Conservation (phyloP, 2,113 vertebrate genomes). For the human (Homo sapiens) region GRCh38 chr18:51425001-51425500, state of each 20-base stretch:
- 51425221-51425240: slow-evolving; percentile 50
- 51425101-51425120: not conserved
- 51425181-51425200: not conserved
- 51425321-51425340: not conserved
- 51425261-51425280: slow-evolving; percentile 14
- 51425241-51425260: not conserved
- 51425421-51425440: not conserved
- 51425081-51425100: not conserved
- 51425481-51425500: not conserved
- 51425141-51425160: slow-evolving; percentile 25
- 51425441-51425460: not conserved
- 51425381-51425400: not conserved
- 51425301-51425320: slow-evolving; percentile 53
- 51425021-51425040: slow-evolving; percentile 9
- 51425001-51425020: not conserved
- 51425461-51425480: not conserved
- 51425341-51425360: not conserved
- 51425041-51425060: not conserved
- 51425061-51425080: slow-evolving; percentile 29
- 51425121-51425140: not conserved
- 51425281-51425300: slow-evolving; percentile 33
- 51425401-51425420: not conserved
- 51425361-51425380: not conserved
- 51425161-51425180: not conserved
- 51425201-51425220: not conserved